Evolutionary conservation across 2,888 invertebrate species (phyloP), one percentile per base, ranked within the genome.

Genomic region (Chaetogeoica ovagalla): DNA sequence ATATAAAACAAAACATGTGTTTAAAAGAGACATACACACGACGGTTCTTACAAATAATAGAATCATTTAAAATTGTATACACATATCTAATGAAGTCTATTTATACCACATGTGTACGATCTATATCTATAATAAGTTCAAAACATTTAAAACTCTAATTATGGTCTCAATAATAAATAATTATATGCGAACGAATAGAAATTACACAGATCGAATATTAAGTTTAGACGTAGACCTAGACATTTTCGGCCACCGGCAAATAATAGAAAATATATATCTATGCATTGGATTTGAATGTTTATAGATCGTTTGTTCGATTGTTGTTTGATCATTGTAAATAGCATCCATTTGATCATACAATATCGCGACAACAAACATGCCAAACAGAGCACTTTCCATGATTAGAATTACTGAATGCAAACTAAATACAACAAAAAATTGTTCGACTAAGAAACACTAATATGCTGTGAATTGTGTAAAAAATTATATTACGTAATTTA

Each of bases 311-410:
- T 93, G 91, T 85, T 95, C 94, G 0, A 94, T 90, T 0, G 92
- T 92, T 30, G 94, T 95, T 87, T 95, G 94, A 85, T 95, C 95
- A 81, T 91, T 90, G 83, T 94, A 89, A 84, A 95, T 93, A 13
- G 94, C 93, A 86, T 93, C 92, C 83, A 95, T 88, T 87, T 95
- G 94, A 88, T 95, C 95, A 83, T 93, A 91, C 87, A 95, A 90
- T 83, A 96, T 94, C 63, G 94, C 94, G 81, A 93, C 89, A 21
- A 95, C 95, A 86, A 96, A 96, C 85, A 96, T 89, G 13, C 95
- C 95, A 87, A 96, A 96, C 43, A 96, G 87, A 11, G 92, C 89
- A 82, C 93, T 91, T 86, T 95, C 95, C 86, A 96, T 87, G 82
- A 94, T 89, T 83, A 95, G 87, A 84, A 94, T 90, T 71, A 95